Percentiles rank a stretch among this genome's conserved stretches.
These are phyloP conservation scores for Cottus gobio DNA, from an alignment of 2,113 vertebrate genomes.

Conservation along the genomic window DNA sequence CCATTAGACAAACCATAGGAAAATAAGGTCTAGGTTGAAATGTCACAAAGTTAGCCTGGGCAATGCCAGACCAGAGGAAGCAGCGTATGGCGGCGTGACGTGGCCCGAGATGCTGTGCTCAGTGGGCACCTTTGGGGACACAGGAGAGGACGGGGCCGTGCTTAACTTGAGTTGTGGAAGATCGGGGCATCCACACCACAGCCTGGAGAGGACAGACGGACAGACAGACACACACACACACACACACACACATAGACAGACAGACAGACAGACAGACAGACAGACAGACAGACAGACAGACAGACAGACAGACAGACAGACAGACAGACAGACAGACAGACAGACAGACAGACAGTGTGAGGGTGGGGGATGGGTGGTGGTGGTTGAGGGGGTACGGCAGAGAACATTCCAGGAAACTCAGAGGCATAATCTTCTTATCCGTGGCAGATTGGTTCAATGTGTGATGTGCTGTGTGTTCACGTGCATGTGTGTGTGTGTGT, in stretches of 20 bases:
- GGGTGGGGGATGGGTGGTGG: conserved; percentile 52
- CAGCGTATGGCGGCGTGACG: conserved; percentile 22
- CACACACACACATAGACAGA: no score
- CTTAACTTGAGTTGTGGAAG: conserved; percentile 67
- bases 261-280: conserved; percentile 49
- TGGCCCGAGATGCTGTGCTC: conserved; percentile 11
- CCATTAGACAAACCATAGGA: neutral
- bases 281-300: conserved; percentile 49
- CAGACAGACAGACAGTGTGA: conserved; percentile 42
- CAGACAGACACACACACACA: no score
- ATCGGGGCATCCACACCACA: conserved; percentile 51
- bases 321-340: conserved; percentile 49
- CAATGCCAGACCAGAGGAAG: conserved; percentile 12
- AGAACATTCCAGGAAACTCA: conserved; percentile 80
- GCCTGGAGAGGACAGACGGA: conserved; percentile 31
- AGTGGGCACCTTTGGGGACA: conserved; percentile 34
- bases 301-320: conserved; percentile 49
- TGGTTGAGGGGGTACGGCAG: conserved; percentile 60
- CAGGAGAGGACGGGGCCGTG: conserved; percentile 31
- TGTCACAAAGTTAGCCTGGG: neutral
- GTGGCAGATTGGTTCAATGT: conserved; percentile 72
- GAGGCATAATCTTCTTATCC: conserved; percentile 82
- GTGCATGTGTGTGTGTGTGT: conserved; percentile 19
- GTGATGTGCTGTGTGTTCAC: conserved; percentile 41
- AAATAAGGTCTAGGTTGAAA: neutral